Evolutionary conservation across 92 coral and sea anemone species (phyloP), one percentile per base, ranked within the genome.

Genomic region (Phymanthus crucifer): DNA sequence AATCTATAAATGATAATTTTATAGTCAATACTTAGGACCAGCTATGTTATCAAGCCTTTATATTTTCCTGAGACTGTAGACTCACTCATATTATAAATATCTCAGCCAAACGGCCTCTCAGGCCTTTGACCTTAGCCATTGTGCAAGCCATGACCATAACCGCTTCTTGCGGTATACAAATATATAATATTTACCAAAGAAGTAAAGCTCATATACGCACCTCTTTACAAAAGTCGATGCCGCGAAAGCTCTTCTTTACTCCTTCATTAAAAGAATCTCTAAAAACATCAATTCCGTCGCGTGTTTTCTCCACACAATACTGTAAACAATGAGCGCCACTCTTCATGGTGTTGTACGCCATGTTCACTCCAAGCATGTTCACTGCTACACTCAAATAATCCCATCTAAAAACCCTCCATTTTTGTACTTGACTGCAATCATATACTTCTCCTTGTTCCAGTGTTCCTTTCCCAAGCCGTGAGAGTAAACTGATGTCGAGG

Each of bases 321-420:
- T 50, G 66, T 17, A 77, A n/a, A 36, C 46, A 82, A n/a, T 64
- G 48, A 35, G 77, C 78, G 7, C 86, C 80, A 82, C 64, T 73
- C 58, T 61, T 43, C 27, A 82, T 31, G 14, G 66, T 75, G 6
- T 45, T 23, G 29, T 36, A 67, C 75, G 47, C 66, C 83, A 70
- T 65, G 40, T 82, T 82, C 6, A 74, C 71, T 40, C 68, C 70
- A 27, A 80, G 86, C 10, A 79, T 37, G 27, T 66, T 40, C 4
- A 64, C 70, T n/a, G n/a, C n/a, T 27, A 37, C 17, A 61, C 7
- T 61, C 74, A 69, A 69, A 11, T 29, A 40, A 52, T 57, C 70
- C 70, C 57, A 21, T 32, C 80, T 52, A 37, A 34, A 40, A 14
- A 40, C 0, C 35, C 23, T 18, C 80, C 80, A 76, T 57, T 76